Conservation (phyloP, 2,797 vertebrate genomes). For the Rhinoraja longicauda region DNA sequence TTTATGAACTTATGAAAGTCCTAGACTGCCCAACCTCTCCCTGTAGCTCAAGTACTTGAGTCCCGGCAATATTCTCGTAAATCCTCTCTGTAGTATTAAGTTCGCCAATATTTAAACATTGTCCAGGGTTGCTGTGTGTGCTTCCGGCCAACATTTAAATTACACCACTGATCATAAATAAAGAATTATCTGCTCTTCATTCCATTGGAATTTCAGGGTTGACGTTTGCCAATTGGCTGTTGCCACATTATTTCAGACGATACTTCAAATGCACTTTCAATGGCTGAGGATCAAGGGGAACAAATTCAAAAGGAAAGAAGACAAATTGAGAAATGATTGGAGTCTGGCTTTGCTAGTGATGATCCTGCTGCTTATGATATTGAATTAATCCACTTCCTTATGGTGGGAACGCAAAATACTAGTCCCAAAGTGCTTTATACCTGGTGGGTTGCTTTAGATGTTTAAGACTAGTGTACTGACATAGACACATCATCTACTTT, state of each 20-base stretch:
- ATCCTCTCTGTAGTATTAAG: no score
- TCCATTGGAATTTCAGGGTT: background rate
- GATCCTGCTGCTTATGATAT: background rate
- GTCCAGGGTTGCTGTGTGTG: no score
- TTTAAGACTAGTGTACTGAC: background rate
- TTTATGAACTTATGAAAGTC: no score
- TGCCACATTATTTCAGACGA: background rate
- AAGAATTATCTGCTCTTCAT: conserved; percentile 6
- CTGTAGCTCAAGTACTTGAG: no score
- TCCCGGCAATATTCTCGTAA: no score
- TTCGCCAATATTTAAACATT: background rate
- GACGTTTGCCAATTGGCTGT: background rate
- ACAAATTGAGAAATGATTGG: background rate
- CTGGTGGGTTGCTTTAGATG: background rate
- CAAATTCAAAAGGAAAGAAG: background rate
- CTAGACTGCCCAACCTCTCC: no score
- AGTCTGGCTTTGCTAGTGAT: background rate
- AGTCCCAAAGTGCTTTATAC: background rate
- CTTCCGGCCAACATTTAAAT: background rate
- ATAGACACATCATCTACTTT: background rate
- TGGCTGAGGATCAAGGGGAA: background rate
- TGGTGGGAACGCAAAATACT: background rate
- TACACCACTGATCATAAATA: background rate
- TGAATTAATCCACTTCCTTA: background rate
- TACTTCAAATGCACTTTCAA: background rate